A percentile compares a stretch with the other conserved stretches of the same genome.
Conservation (phyloP, 2,797 vertebrate genomes). For the Alfaro cultratus region DNA sequence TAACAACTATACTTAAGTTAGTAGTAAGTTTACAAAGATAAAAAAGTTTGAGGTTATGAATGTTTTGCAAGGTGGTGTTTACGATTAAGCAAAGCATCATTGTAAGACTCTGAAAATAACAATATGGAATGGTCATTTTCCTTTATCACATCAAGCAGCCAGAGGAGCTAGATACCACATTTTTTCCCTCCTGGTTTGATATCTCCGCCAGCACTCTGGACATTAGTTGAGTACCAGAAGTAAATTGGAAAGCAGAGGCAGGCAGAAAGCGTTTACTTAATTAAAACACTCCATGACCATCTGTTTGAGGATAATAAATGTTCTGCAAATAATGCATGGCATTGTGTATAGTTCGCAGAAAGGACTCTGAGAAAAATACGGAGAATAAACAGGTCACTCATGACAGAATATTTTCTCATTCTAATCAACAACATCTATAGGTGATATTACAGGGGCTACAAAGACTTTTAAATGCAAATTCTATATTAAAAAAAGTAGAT, state of each 20-base stretch:
- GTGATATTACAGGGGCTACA: constrained; percentile 18
- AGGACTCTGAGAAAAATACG: too few relatives aligned
- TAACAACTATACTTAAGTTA: background rate
- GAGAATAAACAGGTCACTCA: background rate
- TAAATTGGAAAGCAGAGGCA: constrained; percentile 57
- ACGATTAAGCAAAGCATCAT: constrained; percentile 22
- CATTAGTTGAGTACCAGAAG: constrained; percentile 53
- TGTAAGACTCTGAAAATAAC: constrained; percentile 5
- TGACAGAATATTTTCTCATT: constrained; percentile 35
- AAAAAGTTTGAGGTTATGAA: background rate
- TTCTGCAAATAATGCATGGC: constrained; percentile 45
- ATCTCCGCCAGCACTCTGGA: constrained; percentile 48
- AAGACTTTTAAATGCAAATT: constrained; percentile 42
- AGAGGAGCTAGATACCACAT: constrained; percentile 10
- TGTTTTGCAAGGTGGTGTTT: background rate
- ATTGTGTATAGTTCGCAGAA: too few relatives aligned
- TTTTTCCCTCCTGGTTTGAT: constrained; percentile 24
- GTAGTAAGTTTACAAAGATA: background rate
- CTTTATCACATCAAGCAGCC: constrained; percentile 24
- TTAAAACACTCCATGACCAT: constrained; percentile 74
- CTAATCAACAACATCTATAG: constrained; percentile 27
- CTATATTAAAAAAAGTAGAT: constrained; percentile 22
- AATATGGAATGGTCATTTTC: constrained; percentile 13
- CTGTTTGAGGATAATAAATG: constrained; percentile 67
- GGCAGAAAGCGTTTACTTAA: constrained; percentile 63